Evolutionary conservation across 2,797 vertebrate genomes (phyloP).

Genomic region (Myripristis murdjan): DNA sequence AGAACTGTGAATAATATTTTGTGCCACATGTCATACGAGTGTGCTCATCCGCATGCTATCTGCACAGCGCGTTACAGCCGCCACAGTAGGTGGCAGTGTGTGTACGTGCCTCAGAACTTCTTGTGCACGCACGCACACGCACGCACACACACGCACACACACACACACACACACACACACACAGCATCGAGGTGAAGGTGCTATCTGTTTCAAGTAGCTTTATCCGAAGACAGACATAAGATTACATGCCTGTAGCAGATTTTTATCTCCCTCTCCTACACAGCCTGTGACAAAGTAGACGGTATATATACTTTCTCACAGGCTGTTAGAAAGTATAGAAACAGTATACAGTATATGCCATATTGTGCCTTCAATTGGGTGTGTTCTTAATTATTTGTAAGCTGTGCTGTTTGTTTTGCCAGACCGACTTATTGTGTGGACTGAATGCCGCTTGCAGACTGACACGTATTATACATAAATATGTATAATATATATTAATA

Average conservation of each 20-base stretch:
- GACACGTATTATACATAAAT: constrained; percentile 10
- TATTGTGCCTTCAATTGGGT: constrained; percentile 50
- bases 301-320: too few species aligned
- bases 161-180: constrained; percentile 6
- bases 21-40: constrained; percentile 31
- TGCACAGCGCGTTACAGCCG: constrained; percentile 41
- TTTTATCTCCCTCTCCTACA: constrained; percentile 39
- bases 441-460: constrained; percentile 36
- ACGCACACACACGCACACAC: background rate
- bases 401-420: constrained; percentile 22
- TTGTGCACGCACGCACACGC: constrained; percentile 36
- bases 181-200: constrained; percentile 56
- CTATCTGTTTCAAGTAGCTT: constrained; percentile 66
- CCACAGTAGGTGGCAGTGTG: constrained; percentile 33
- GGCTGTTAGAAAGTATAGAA: too few species aligned
- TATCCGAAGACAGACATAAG: constrained; percentile 61
- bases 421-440: constrained; percentile 29
- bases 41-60: constrained; percentile 56
- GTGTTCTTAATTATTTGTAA: constrained; percentile 16
- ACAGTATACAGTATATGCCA: constrained; percentile 21
- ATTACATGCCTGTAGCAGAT: constrained; percentile 61
- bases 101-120: constrained; percentile 42
- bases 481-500: constrained; percentile 58
- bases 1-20: constrained; percentile 75
- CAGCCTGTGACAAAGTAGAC: constrained; percentile 73